Evolutionary conservation across 2,797 vertebrate genomes (phyloP).

Genomic region (Bovichtus variegatus): DNA sequence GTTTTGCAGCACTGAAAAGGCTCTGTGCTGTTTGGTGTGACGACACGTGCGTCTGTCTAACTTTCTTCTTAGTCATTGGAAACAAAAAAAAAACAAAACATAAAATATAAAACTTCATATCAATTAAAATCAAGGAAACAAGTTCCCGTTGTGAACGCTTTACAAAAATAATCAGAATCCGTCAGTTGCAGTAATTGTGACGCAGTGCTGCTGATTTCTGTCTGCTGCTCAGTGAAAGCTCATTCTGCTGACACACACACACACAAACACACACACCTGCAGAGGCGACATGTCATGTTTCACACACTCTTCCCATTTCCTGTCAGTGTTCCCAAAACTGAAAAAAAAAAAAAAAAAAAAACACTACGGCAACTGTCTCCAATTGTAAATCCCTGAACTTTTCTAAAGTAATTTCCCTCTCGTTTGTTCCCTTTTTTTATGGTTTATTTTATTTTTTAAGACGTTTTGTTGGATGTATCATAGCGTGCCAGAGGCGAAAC

Average conservation of each 20-base stretch:
- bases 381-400: no score
- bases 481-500: no score
- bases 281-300: not conserved
- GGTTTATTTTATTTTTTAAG: no score
- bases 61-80: not conserved
- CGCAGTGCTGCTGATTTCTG: not conserved
- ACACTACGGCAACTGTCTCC: not conserved
- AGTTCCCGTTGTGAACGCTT: not conserved
- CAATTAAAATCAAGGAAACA: slow-evolving; percentile 8
- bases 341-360: not conserved
- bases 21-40: not conserved
- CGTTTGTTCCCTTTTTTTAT: no score
- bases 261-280: no score
- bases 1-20: not conserved
- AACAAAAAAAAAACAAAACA: not conserved
- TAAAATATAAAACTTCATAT: not conserved
- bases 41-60: not conserved
- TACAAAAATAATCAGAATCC: not conserved
- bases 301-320: slow-evolving; percentile 1
- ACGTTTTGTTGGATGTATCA: no score
- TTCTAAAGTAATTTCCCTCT: no score
- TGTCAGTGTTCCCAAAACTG: not conserved
- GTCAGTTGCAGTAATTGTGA: slow-evolving; percentile 3
- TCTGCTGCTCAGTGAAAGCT: no score
- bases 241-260: no score